Evolutionary conservation across 2,888 invertebrate genomes (phyloP).

Genomic region (Hypomecis atomaria): DNA sequence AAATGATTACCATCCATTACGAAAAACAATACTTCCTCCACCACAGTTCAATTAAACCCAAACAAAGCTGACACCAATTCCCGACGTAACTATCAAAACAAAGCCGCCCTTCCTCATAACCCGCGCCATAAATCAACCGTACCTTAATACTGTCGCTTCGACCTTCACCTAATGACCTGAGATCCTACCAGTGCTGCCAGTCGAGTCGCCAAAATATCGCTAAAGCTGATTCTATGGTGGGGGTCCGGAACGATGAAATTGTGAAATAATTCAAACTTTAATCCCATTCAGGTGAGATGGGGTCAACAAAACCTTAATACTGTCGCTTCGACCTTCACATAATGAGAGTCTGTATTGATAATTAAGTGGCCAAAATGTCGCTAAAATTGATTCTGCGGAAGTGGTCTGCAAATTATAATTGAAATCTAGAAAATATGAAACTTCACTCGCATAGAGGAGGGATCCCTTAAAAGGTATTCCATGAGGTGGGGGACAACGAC

Average conservation of each 20-base stretch:
- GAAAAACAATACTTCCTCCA: background rate
- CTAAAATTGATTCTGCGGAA: too few species aligned
- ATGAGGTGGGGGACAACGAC: too few species aligned
- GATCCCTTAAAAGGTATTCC: too few species aligned
- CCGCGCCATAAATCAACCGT: conserved; percentile 29
- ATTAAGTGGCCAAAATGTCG: too few species aligned
- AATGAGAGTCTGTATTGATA: too few species aligned
- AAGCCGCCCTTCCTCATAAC: conserved; percentile 29
- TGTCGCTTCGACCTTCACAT: conserved; percentile 20
- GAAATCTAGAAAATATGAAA: too few species aligned
- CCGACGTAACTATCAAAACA: conserved; percentile 19
- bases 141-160: conserved; percentile 31
- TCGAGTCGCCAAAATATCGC: too few species aligned
- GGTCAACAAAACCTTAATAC: background rate
- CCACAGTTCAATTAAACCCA: conserved; percentile 13
- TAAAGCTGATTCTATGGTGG: too few species aligned
- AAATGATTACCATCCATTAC: background rate
- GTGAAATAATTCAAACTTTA: too few species aligned
- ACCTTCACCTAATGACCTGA: conserved; percentile 35
- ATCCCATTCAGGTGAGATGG: background rate
- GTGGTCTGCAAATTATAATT: too few species aligned
- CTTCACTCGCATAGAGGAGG: too few species aligned
- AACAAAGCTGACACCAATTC: conserved; percentile 16
- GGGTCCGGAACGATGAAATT: too few species aligned
- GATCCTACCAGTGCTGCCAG: background rate